phyloP scores from a whole-genome alignment of 1,140 invertebrate species.

The Drosophila ananassae region DNA sequence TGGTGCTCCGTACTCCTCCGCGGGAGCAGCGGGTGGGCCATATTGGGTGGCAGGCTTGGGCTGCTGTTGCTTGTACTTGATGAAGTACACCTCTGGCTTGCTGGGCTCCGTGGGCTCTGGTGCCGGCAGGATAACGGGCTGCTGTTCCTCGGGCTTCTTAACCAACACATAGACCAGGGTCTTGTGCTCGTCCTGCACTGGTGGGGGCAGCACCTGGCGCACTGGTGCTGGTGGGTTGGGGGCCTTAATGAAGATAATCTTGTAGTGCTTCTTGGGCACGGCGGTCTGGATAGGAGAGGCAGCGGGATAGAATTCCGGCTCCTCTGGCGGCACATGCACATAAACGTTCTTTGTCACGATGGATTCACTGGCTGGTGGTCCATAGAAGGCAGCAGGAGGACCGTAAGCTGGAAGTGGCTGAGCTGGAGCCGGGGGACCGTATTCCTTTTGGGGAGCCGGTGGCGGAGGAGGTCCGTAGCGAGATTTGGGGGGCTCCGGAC shows the following conservation, averaged over 20 bases:
- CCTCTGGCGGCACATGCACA: constrained; percentile 90
- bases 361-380: constrained; percentile 69
- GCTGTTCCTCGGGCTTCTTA: constrained; percentile 88
- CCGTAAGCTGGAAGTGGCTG: constrained; percentile 75
- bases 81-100: constrained; percentile 87
- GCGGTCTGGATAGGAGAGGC: constrained; percentile 73
- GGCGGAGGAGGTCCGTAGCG: constrained; percentile 74
- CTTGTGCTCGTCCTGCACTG: constrained; percentile 91
- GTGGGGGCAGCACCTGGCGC: constrained; percentile 84
- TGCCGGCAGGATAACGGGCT: constrained; percentile 83
- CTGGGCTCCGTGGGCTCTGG: constrained; percentile 85
- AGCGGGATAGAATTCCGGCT: constrained; percentile 85
- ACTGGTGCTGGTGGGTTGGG: constrained; percentile 89
- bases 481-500: constrained; percentile 74
- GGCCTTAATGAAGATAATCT: constrained; percentile 95
- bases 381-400: constrained; percentile 77
- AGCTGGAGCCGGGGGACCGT: constrained; percentile 73
- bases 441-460: constrained; percentile 74
- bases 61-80: constrained; percentile 85
- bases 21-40: constrained; percentile 67
- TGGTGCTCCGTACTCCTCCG: constrained; percentile 76
- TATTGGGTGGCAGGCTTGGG: constrained; percentile 72
- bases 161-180: constrained; percentile 94
- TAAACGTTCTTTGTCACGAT: constrained; percentile 90
- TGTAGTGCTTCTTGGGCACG: constrained; percentile 91